Base-by-base conservation (phyloP, 2,113 vertebrate genomes). In the Mola mola region DNA sequence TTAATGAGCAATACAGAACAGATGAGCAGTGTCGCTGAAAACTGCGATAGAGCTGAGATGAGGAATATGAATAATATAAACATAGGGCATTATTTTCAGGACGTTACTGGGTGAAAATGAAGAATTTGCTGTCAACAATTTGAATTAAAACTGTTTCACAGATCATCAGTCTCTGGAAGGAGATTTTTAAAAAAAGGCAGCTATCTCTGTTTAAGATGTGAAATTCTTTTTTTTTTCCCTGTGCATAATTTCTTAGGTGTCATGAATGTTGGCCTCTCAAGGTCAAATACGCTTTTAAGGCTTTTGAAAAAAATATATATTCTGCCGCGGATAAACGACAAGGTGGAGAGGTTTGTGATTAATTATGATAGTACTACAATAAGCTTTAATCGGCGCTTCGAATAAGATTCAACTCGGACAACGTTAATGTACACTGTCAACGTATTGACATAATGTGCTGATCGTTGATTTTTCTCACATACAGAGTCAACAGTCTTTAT, bases 401-500 rank as follows among this genome's bases (percentile, higher is more conserved):
- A n/a, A n/a, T n/a, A n/a, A n/a, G n/a, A n/a, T n/a, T n/a, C n/a
- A n/a, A n/a, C n/a, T n/a, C n/a, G n/a, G n/a, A n/a, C n/a, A n/a
- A n/a, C n/a, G n/a, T n/a, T n/a, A n/a, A n/a, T n/a, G n/a, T n/a
- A n/a, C n/a, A n/a, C n/a, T n/a, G n/a, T n/a, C n/a, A n/a, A n/a
- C n/a, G 19, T 8, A 55, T n/a, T 25, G 1, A 4, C 28, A 21
- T 33, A 25, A 68, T 44, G n/a, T 57, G 12, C 4, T 52, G 2
- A 56, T 34, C 2, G 72, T 65, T 72, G 61, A 1, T 78, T 75
- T 58, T 57, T 10, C 13, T 17, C 36, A 12, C 24, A 1, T 44
- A 9, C 87, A 98, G 96, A 98, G 78, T 96, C 95, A 1, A 95
- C 94, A 0, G 96, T 98, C 16, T 98, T 94, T 82, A 94, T 98